phyloP scores from a whole-genome alignment of 2,113 vertebrate genomes.

The Mormoops blainvillei region DNA sequence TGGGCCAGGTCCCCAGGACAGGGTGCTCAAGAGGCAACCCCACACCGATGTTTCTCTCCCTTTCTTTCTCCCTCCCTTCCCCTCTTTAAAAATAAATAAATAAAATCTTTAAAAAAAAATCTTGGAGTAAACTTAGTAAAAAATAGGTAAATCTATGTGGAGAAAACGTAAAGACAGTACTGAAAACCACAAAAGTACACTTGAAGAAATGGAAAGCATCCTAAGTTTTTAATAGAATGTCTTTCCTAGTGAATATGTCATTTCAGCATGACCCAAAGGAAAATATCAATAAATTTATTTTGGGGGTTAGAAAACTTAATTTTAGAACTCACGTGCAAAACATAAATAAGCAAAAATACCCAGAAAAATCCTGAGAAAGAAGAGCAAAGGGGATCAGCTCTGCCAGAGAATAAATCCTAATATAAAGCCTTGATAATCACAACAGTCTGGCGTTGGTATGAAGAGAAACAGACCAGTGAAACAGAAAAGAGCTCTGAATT shows the following conservation, averaged over 20 bases:
- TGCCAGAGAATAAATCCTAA: not conserved
- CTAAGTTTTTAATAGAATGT: not conserved
- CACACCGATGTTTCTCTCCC: too few species aligned
- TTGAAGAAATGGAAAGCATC: not conserved
- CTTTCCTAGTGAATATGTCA: not conserved
- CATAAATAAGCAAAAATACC: not conserved
- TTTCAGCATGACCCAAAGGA: not conserved
- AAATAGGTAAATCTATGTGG: not conserved
- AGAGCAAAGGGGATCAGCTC: not conserved
- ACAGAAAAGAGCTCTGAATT: not conserved
- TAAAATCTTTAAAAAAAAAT: too few species aligned
- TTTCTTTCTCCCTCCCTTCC: too few species aligned
- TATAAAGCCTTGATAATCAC: not conserved
- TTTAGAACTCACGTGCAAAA: not conserved
- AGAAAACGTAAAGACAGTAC: not conserved
- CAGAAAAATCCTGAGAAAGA: not conserved
- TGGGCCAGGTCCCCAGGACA: too few species aligned
- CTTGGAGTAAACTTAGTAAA: not conserved
- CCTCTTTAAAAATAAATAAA: too few species aligned
- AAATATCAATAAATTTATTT: not conserved
- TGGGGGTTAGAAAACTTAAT: not conserved
- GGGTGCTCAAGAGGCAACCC: too few species aligned
- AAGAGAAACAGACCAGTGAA: not conserved
- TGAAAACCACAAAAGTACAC: not conserved
- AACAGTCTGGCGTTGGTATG: not conserved